Base-by-base conservation (phyloP, 2,888 invertebrate genomes). In the Tigriopus californicus region DNA sequence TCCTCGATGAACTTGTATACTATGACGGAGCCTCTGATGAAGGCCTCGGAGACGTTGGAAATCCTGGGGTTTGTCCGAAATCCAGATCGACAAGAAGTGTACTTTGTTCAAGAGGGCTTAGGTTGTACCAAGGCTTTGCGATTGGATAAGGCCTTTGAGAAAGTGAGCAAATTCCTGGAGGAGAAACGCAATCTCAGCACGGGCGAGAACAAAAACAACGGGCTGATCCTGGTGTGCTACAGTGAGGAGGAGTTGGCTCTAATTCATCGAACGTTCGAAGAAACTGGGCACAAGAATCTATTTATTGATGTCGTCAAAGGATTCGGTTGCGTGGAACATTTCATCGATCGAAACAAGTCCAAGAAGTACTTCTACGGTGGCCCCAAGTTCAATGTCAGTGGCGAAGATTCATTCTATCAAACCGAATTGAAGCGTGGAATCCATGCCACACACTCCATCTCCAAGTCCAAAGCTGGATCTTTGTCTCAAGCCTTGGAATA, bases 401-500 rank as follows among this genome's bases (percentile, higher is more conserved):
- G 46, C 11, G 33, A 56, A 22, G 56, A 44, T 20, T 42, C n/a
- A 24, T 54, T 15, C 15, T 46, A 25, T 46, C n/a, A 20, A 12
- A n/a, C 42, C 5, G 22, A 42, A 11, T 44, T 56, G 4, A 15
- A n/a, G 13, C 18, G 18, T 22, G 46, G 46, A 12, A 46, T 22
- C 1, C 20, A 5, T 22, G 24, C 12, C 46, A 20, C 42, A 12
- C 22, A 20, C 2, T 18, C 46, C 4, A 15, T 56, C 10, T 42
- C 56, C 20, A 56, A 56, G 44, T 56, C 56, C n/a, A 56, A 56
- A 46, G 41, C 56, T 46, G 56, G 46, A 46, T 12, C 10, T 20
- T 20, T 56, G 6, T 15, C 20, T n/a, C 20, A 42, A 24, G 56
- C 22, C 20, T 15, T 56, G 10, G 42, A 56, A 56, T 15, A 15